Conservation (phyloP, 2,113 vertebrate species). For the Spea bombifrons region DNA sequence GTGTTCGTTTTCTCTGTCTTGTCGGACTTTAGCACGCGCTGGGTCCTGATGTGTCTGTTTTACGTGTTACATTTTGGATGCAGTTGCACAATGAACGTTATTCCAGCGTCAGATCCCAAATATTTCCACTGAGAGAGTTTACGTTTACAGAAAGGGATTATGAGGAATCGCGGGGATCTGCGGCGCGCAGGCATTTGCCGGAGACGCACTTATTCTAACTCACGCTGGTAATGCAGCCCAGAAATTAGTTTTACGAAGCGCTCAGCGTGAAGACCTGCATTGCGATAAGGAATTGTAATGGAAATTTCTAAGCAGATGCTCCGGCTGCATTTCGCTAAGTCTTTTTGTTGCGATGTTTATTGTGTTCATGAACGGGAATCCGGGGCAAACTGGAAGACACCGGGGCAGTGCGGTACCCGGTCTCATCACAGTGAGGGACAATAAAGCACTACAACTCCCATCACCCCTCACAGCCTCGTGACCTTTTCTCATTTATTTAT, state of each 20-base stretch:
- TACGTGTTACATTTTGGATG: not conserved
- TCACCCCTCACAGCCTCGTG: too few species aligned
- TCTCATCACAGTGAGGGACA: too few species aligned
- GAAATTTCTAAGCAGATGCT: slow-evolving; percentile 31
- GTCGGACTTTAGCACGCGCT: not conserved
- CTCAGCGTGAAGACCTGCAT: slow-evolving; percentile 36
- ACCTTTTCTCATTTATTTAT: too few species aligned
- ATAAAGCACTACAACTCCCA: too few species aligned
- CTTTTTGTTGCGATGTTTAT: slow-evolving; percentile 16
- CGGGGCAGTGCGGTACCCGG: too few species aligned
- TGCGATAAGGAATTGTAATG: slow-evolving; percentile 41
- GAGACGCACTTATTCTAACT: slow-evolving; percentile 33
- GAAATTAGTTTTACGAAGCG: slow-evolving; percentile 43
- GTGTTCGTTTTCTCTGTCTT: not conserved
- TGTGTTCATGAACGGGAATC: not conserved
- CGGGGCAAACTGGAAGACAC: too few species aligned
- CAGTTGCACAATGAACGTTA: not conserved
- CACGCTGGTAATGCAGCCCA: slow-evolving; percentile 24
- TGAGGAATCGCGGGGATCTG: slow-evolving; percentile 16
- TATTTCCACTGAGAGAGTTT: slow-evolving; percentile 26
- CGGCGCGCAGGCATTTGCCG: slow-evolving; percentile 22
- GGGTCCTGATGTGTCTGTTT: not conserved
- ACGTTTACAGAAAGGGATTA: slow-evolving; percentile 34
- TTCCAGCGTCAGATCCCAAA: not conserved
- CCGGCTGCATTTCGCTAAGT: slow-evolving; percentile 21